Percentiles rank a stretch among this genome's conserved stretches.
Evolutionary conservation across 1,140 invertebrate genomes (phyloP).

Genomic region (Drosophila albomicans): DNA sequence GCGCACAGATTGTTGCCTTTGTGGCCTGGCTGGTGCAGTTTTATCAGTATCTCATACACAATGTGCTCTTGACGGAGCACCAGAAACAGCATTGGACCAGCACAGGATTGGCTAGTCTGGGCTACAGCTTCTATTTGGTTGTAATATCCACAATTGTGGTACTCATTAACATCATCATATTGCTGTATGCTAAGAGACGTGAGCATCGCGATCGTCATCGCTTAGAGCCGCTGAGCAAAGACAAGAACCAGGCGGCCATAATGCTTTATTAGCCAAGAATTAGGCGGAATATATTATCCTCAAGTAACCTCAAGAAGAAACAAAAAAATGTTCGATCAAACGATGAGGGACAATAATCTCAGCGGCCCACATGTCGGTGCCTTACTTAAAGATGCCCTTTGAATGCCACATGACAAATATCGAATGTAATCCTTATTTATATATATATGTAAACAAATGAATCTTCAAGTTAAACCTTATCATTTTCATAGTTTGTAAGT

Average conservation of each 20-base stretch:
- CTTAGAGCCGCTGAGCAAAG: slow-evolving; percentile 68
- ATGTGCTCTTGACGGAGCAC: slow-evolving; percentile 73
- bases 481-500: slow-evolving; percentile 33
- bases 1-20: slow-evolving; percentile 77
- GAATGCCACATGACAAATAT: slow-evolving; percentile 59
- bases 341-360: slow-evolving; percentile 54
- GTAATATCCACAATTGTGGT: slow-evolving; percentile 75
- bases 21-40: slow-evolving; percentile 82
- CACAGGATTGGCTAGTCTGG: slow-evolving; percentile 71
- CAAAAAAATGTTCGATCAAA: slow-evolving; percentile 32
- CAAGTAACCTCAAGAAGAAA: slow-evolving; percentile 58
- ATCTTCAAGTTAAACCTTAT: slow-evolving; percentile 16
- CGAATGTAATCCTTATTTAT: slow-evolving; percentile 24
- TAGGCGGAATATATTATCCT: slow-evolving; percentile 10
- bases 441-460: slow-evolving; percentile 7
- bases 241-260: slow-evolving; percentile 78
- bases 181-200: slow-evolving; percentile 66
- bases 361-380: slow-evolving; percentile 65
- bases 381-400: slow-evolving; percentile 66
- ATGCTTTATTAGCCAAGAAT: slow-evolving; percentile 74
- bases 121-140: slow-evolving; percentile 83
- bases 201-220: slow-evolving; percentile 66
- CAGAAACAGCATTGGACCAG: slow-evolving; percentile 77
- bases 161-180: slow-evolving; percentile 71
- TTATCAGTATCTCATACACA: slow-evolving; percentile 77